A percentile compares a stretch with the other conserved stretches of the same genome.
Conservation (phyloP, 1,140 invertebrate species). For the Drosophila mauritiana region DNA sequence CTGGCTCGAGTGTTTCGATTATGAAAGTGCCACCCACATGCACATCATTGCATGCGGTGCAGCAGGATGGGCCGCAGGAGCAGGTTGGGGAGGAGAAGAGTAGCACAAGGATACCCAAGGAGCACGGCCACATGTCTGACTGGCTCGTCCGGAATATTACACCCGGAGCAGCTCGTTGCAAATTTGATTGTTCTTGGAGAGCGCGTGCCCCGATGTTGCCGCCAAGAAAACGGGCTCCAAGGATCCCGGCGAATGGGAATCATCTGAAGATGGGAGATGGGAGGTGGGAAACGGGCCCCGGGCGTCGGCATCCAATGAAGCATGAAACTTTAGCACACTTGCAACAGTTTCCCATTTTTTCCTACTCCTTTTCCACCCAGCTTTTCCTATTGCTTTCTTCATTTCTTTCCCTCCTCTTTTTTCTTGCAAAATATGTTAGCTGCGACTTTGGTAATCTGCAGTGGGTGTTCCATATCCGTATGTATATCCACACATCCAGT, state of each 20-base stretch:
- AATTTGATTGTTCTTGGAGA: constrained; percentile 79
- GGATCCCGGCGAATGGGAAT: constrained; percentile 18
- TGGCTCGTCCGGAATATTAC: constrained; percentile 53
- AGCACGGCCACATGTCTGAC: constrained; percentile 36
- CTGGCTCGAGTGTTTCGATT: constrained; percentile 65
- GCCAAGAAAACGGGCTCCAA: constrained; percentile 57
- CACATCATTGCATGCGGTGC: constrained; percentile 36
- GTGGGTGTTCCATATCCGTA: constrained; percentile 21
- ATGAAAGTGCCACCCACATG: constrained; percentile 63
- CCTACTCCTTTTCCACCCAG: constrained; percentile 30
- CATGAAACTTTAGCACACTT: constrained; percentile 81
- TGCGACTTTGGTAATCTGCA: constrained; percentile 79
- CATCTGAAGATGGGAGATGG: not conserved
- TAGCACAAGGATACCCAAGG: not conserved
- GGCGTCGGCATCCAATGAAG: constrained; percentile 72
- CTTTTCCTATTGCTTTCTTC: constrained; percentile 46
- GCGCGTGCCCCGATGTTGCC: constrained; percentile 37
- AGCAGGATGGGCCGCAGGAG: constrained; percentile 4
- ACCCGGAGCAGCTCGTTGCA: constrained; percentile 68
- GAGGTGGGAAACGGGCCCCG: constrained; percentile 14
- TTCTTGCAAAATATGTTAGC: constrained; percentile 67
- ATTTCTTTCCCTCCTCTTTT: constrained; percentile 25
- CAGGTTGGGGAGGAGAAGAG: not conserved
- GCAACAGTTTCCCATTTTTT: constrained; percentile 65
- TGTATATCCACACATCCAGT: constrained; percentile 1